Base-by-base conservation (phyloP, 2,797 vertebrate species). In the Pseudotriccus pelzelni region DNA sequence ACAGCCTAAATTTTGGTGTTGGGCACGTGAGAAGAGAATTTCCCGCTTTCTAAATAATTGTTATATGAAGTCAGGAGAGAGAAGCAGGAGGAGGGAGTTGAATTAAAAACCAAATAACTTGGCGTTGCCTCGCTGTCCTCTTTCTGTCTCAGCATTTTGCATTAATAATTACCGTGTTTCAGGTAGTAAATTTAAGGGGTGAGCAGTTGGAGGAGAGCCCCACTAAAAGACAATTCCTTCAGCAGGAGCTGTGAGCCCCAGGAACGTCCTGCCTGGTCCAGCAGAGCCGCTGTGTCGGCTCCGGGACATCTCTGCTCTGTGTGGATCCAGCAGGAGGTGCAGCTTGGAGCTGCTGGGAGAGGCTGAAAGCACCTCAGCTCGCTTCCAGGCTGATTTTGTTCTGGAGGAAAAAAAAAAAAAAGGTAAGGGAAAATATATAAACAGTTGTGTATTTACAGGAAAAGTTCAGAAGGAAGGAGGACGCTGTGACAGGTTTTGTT, bases 211-310 rank as follows among this genome's bases (percentile, higher is more conserved):
- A 86, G 22, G 73, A 78, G 27, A 90, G 10, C 10, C 34, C 19
- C 15, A 5, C 22, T 22, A 28, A n/a, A 18, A 73, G 13, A 10
- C 30, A 39, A 32, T 53, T 73, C 41, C 50, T 12, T 7, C 62
- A 74, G 41, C 34, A 70, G 76, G 49, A 78, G 23, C 19, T 50
- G 80, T 68, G 69, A 94, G 53, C 21, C 18, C 27, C 2, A 1
- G 8, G 67, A 92, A 64, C n/a, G 62, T 36, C 41, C 76, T 0
- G 2, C 18, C 3, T 2, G 9, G 67, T 72, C 18, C 46, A 4
- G 0, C 55, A 30, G 44, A 22, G 9, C 59, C 0, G 1, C 11
- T 0, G 1, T 9, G 27, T 75, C 2, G 0, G 52, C 64, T 72
- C 0, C 0, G 47, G 67, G 52, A 82, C 4, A 6, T 32, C 78